Evolutionary conservation across 2,113 vertebrate genomes (phyloP).

Genomic region (Falcunculus frontatus): DNA sequence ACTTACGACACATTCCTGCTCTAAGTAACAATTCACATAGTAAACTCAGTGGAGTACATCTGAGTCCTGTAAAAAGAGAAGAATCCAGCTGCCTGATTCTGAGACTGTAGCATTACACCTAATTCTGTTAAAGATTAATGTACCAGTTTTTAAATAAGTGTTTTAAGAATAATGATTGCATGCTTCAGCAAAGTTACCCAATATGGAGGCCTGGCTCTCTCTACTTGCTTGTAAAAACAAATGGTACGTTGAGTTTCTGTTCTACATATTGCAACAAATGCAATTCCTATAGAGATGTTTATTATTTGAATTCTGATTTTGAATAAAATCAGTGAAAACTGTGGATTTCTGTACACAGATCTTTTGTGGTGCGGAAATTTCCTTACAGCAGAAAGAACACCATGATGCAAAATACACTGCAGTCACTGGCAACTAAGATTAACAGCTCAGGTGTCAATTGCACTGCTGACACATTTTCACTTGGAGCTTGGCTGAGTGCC

Average conservation of each 20-base stretch:
- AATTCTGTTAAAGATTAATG: background rate
- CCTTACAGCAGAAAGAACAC: background rate
- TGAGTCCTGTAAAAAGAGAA: background rate
- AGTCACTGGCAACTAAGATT: constrained; percentile 35
- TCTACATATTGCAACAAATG: background rate
- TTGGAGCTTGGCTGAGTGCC: constrained; percentile 39
- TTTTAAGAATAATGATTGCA: background rate
- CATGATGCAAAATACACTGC: background rate
- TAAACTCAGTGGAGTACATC: background rate
- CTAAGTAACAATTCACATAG: background rate
- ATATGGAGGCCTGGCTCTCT: background rate
- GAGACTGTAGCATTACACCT: background rate
- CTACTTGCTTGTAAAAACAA: background rate
- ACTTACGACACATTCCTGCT: background rate
- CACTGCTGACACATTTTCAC: constrained; percentile 41
- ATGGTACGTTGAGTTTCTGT: background rate
- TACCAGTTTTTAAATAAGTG: background rate
- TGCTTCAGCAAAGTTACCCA: background rate
- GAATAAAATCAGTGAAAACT: background rate
- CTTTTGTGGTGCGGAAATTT: background rate
- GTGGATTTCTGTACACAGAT: background rate
- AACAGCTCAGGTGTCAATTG: constrained; percentile 50
- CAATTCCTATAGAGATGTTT: background rate
- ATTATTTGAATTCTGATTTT: background rate
- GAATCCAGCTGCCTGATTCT: background rate